phyloP scores from a whole-genome alignment of 2,113 vertebrate species.

The Toxotes chatareus region DNA sequence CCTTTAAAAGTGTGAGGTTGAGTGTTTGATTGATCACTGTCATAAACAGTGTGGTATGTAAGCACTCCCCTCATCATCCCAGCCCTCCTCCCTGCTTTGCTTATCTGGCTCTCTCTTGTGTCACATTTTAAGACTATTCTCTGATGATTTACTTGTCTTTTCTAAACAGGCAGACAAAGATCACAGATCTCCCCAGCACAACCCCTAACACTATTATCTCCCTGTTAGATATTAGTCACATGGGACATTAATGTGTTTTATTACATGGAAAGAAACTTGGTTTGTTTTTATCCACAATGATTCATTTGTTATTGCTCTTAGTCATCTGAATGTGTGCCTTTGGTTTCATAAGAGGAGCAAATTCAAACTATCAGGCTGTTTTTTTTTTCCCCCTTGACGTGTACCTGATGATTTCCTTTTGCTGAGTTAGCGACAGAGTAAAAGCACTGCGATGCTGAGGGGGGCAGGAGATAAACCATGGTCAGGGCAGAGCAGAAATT shows the following conservation, averaged over 20 bases:
- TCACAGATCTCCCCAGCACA: constrained; percentile 57
- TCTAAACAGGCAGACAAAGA: constrained; percentile 73
- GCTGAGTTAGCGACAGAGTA: neutral
- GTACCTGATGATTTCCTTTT: constrained; percentile 50
- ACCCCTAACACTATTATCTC: constrained; percentile 65
- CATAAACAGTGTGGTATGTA: constrained; percentile 66
- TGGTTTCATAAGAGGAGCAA: constrained; percentile 37
- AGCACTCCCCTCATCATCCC: constrained; percentile 46
- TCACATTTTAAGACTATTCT: constrained; percentile 73
- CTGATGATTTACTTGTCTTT: constrained; percentile 76
- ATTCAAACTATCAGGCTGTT: constrained; percentile 22
- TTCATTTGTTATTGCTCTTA: constrained; percentile 68
- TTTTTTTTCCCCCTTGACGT: neutral
- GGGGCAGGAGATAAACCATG: constrained; percentile 2
- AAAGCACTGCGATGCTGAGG: neutral
- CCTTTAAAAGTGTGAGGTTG: constrained; percentile 39
- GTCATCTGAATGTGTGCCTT: constrained; percentile 51
- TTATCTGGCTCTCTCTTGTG: constrained; percentile 64
- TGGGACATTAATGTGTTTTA: constrained; percentile 73
- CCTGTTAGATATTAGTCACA: constrained; percentile 72
- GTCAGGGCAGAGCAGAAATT: neutral
- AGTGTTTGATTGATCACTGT: constrained; percentile 61
- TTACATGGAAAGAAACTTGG: constrained; percentile 60
- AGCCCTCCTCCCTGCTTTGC: constrained; percentile 23
- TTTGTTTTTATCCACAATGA: constrained; percentile 62